Evolutionary conservation across 2,797 vertebrate species (phyloP), one percentile per base, ranked within the genome.

Genomic region (Kryptopterus vitreolus): DNA sequence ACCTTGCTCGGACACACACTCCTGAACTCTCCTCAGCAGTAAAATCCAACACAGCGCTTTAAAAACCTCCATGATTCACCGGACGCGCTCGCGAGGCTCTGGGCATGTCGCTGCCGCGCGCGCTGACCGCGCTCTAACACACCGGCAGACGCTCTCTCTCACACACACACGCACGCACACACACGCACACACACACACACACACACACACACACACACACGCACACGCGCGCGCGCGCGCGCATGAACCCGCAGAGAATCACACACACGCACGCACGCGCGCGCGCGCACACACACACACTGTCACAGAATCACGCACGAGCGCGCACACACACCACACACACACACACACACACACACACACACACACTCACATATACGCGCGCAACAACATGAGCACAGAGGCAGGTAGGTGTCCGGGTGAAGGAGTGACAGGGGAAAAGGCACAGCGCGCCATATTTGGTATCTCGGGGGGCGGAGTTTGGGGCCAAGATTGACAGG

Each of bases 41-140:
- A 94, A 92, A 87, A 94, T 94, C 93, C 93, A 93, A 88, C 93
- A 87, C 86, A 93, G 24, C 84, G 91, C 87, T 84, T 88, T 91
- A 89, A 85, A 88, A 84, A 88, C 90, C 91, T 92, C 93, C 93
- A 94, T 94, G 89, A 90, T 92, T 89, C 83, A 87, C 57, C 89
- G 85, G 76, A 79, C 91, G 88, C 89, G 82, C 89, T 85, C 84
- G 91, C 93, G 90, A 86, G 87, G 86, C 90, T 92, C 88, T 93
- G 83, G 85, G 92, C 93, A 94, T 94, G 89, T 89, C 92, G 90
- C 85, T 92, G 90, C 55, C 77, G 50, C 77, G 50, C 62, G 57
- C 81, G 72, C 22, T 57, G 9, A 3, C 63, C 77, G 85, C 90
- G 89, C 90, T 86, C 86, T 78, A 84, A 88, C 88, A 87, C 89